Evolutionary conservation across 1,140 invertebrate genomes (phyloP), one percentile per base, ranked within the genome.

Genomic region (Drosophila quadrilineata): DNA sequence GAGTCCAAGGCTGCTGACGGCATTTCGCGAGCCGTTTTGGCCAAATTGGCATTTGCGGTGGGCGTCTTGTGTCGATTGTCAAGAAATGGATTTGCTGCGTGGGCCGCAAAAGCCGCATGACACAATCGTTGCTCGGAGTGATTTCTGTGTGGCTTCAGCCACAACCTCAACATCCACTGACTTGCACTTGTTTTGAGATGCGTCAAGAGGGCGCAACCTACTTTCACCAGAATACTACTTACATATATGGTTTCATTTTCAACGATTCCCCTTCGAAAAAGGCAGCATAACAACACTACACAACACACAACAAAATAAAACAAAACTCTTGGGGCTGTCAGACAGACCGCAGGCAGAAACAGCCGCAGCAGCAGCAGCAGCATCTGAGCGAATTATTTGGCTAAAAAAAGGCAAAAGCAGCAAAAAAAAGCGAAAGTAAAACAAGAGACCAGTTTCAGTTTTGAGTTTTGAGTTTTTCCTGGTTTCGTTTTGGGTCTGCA

Each of bases 151-250:
- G n/a, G n/a, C n/a, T n/a, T n/a, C n/a, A n/a, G n/a, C n/a, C n/a
- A n/a, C n/a, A n/a, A n/a, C n/a, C n/a, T n/a, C n/a, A n/a, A n/a
- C n/a, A n/a, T n/a, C n/a, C n/a, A n/a, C 38, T 33, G 41, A 70
- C 41, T 62, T 73, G 77, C 77, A 85, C 77, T 84, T 84, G 77
- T 66, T 66, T 59, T n/a, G n/a, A n/a, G n/a, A 77, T 82, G 77
- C 77, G 73, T 84, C 49, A 46, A 38, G 50, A 68, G 69, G 53
- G 35, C n/a, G n/a, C 69, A 73, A 65, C 69, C 75, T 69, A 79
- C 77, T 84, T 84, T 84, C 79, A 85, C 79, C 74, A 84, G 79
- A 84, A 84, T 80, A n/a, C n/a, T n/a, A n/a, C n/a, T n/a, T n/a
- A n/a, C n/a, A n/a, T n/a, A n/a, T n/a, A 38, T 38, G 79, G 74